These are phyloP conservation scores for Chlamydotis undulata DNA, from an alignment of 2,113 vertebrate genomes.

Conservation along the genomic window DNA sequence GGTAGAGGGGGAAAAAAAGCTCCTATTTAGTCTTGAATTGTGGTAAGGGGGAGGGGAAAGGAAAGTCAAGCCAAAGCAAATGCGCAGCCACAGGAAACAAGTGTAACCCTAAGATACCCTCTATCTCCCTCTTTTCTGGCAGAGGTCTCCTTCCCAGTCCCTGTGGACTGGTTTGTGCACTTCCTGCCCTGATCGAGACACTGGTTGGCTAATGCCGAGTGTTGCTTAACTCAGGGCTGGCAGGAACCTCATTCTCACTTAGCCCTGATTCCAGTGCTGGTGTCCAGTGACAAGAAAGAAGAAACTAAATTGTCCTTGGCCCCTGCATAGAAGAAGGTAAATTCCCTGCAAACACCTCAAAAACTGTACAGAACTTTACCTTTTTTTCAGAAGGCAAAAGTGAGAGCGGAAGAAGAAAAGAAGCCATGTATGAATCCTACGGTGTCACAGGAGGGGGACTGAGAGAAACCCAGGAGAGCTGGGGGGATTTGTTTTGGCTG, in stretches of 20 bases:
- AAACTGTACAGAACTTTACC: not conserved
- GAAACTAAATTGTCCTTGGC: not conserved
- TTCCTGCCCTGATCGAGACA: not conserved
- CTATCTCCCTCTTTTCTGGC: not conserved
- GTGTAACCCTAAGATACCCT: not conserved
- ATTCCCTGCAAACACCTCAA: rapidly evolving
- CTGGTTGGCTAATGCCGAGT: rapidly evolving
- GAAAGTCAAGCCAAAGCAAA: not conserved
- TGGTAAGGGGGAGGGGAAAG: not conserved
- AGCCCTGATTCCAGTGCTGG: not conserved
- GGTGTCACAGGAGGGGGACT: not conserved
- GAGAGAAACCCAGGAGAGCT: not conserved
- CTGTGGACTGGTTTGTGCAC: not conserved
- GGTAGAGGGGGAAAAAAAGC: not conserved
- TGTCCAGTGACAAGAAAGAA: not conserved
- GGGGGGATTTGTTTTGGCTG: not conserved
- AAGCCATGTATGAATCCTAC: rapidly evolving
- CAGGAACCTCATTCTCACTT: not conserved
- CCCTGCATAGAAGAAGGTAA: not conserved
- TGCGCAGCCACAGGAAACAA: constrained; percentile 19
- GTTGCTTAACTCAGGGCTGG: not conserved
- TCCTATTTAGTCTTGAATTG: not conserved
- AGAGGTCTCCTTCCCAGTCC: not conserved
- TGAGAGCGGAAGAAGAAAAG: not conserved
- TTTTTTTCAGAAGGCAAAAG: not conserved